Evolutionary conservation across 2,888 invertebrate genomes (phyloP).

Genomic region (Hipparchia semele): DNA sequence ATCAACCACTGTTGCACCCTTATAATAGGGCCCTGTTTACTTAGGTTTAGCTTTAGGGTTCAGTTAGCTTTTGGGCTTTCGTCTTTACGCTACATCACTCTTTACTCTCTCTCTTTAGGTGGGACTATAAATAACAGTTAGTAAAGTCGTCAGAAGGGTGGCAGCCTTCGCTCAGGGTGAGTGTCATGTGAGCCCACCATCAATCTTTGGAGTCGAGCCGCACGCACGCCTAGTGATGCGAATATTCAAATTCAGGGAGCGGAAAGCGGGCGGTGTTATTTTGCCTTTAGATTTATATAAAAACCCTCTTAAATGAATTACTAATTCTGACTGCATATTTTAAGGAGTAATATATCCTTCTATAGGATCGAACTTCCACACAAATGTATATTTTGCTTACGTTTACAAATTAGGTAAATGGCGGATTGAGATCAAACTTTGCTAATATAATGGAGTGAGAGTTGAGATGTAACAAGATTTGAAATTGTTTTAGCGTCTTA

Average conservation of each 20-base stretch:
- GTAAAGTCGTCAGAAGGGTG: constrained; percentile 81
- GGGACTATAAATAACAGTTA: constrained; percentile 76
- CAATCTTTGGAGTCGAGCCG: constrained; percentile 59
- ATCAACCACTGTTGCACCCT: no score
- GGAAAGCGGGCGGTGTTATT: constrained; percentile 18
- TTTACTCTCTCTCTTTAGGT: constrained; percentile 5
- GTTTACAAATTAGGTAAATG: no score
- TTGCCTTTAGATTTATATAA: constrained; percentile 2
- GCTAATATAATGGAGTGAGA: no score
- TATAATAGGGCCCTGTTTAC: no score
- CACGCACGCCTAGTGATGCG: constrained; percentile 34
- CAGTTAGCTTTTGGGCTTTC: constrained; percentile 9
- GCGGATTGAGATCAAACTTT: no score
- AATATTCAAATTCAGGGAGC: constrained; percentile 29
- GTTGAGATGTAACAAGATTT: no score
- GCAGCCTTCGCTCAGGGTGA: constrained; percentile 64
- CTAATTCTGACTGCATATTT: background rate
- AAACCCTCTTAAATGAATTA: constrained; percentile 12
- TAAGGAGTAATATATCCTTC: background rate
- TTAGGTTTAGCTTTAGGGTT: background rate
- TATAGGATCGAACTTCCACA: background rate
- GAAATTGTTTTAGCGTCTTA: no score
- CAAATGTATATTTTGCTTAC: no score
- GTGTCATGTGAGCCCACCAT: constrained; percentile 80
- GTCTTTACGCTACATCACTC: constrained; percentile 19